phyloP scores from a whole-genome alignment of 53 echinoderm and acorn worm genomes.

The Crossaster papposus region DNA sequence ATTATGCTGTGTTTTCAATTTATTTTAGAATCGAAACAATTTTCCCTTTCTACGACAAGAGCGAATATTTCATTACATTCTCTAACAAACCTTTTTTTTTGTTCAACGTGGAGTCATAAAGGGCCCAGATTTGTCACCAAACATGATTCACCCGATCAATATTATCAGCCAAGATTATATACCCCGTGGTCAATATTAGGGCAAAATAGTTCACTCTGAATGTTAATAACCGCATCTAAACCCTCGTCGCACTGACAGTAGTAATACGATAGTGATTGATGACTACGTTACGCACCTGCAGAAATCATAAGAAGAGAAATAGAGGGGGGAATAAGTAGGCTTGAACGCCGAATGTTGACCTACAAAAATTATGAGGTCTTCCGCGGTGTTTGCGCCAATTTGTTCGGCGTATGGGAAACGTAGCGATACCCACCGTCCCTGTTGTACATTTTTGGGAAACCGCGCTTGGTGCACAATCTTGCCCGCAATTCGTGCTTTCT shows the following conservation, averaged over 20 bases:
- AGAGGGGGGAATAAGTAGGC: not conserved
- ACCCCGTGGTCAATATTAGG: not conserved
- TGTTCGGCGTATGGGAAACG: constrained; percentile 5
- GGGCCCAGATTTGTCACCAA: constrained; percentile 10
- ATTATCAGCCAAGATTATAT: not conserved
- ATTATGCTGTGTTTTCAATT: too few relatives aligned
- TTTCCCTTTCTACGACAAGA: too few relatives aligned
- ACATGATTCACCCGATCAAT: constrained; percentile 35
- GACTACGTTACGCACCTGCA: constrained; percentile 1
- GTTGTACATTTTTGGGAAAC: not conserved
- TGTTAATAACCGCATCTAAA: constrained; percentile 9
- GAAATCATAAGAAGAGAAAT: not conserved
- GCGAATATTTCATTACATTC: too few relatives aligned
- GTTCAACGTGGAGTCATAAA: not conserved
- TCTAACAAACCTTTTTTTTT: not conserved
- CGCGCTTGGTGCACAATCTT: not conserved
- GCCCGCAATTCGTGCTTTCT: constrained; percentile 19
- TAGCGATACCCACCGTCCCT: not conserved
- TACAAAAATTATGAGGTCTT: not conserved
- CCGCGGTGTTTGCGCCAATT: constrained; percentile 30
- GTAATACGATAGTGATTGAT: constrained; percentile 18
- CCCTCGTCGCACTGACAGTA: constrained; percentile 4
- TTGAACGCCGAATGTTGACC: constrained; percentile 15
- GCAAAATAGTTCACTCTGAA: not conserved
- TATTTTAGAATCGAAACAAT: not conserved